Evolutionary conservation across 2,797 vertebrate genomes (phyloP).

Genomic region (Sciurus carolinensis): DNA sequence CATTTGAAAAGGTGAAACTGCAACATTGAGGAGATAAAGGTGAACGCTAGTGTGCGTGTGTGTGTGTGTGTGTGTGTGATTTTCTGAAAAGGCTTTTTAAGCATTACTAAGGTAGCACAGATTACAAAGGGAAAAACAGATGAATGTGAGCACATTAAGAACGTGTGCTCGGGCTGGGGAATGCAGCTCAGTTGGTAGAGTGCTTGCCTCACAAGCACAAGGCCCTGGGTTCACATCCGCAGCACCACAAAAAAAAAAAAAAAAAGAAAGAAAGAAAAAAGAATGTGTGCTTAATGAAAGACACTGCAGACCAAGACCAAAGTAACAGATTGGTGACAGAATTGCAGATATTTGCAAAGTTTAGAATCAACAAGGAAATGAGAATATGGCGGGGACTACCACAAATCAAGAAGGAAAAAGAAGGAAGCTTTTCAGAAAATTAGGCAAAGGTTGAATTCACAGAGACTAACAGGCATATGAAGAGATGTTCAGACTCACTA

Average conservation of each 20-base stretch:
- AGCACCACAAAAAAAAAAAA: no score
- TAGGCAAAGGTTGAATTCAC: neutral
- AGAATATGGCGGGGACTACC: neutral
- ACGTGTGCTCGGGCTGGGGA: no score
- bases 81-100: neutral
- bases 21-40: neutral
- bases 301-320: neutral
- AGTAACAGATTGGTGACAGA: neutral
- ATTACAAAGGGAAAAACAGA: neutral
- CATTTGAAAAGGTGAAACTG: neutral
- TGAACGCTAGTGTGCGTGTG: neutral
- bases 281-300: neutral
- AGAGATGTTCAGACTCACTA: neutral
- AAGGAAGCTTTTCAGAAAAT: neutral
- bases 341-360: neutral
- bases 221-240: no score
- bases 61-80: neutral
- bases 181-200: no score
- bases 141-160: neutral
- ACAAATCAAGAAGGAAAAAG: neutral
- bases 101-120: neutral
- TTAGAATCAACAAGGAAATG: neutral
- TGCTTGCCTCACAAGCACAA: no score
- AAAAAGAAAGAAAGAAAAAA: no score
- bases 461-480: neutral